A percentile compares a stretch with the other conserved stretches of the same genome.
These are phyloP conservation scores for Brachypterus glaber DNA, from an alignment of 2,888 invertebrate species.

Conservation along the genomic window DNA sequence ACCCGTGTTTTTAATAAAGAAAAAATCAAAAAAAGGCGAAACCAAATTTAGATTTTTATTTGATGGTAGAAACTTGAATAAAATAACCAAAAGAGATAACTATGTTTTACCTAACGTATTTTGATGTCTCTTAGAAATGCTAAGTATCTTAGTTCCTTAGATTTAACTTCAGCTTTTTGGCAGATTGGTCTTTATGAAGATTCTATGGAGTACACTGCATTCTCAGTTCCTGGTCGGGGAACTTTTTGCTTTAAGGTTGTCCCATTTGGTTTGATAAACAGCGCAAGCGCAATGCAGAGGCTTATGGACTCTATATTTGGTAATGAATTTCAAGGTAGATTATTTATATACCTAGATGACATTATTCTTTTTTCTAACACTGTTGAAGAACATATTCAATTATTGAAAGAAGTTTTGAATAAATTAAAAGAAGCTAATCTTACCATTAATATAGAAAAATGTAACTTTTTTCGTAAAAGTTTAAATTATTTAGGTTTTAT, in stretches of 20 bases:
- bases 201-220: background rate
- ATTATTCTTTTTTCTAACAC: background rate
- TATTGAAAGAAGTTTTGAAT: background rate
- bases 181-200: background rate
- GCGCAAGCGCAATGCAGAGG: background rate
- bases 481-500: background rate
- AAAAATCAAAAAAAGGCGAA: constrained; percentile 18
- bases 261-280: constrained; percentile 2
- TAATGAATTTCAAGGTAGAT: background rate
- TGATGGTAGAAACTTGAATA: too few species aligned
- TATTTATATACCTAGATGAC: background rate
- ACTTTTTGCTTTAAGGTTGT: constrained; percentile 1
- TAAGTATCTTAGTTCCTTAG: constrained; percentile 5
- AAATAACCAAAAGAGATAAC: constrained; percentile 6
- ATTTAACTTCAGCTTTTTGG: background rate
- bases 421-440: background rate
- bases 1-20: constrained; percentile 22
- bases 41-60: too few species aligned
- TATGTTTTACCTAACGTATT: constrained; percentile 16
- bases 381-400: background rate
- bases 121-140: constrained; percentile 13
- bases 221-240: background rate
- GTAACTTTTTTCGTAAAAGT: background rate
- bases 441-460: background rate
- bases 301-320: background rate